Evolutionary conservation across 2,797 vertebrate genomes (phyloP), one percentile per base, ranked within the genome.

Genomic region (Benthosema pterotum): DNA sequence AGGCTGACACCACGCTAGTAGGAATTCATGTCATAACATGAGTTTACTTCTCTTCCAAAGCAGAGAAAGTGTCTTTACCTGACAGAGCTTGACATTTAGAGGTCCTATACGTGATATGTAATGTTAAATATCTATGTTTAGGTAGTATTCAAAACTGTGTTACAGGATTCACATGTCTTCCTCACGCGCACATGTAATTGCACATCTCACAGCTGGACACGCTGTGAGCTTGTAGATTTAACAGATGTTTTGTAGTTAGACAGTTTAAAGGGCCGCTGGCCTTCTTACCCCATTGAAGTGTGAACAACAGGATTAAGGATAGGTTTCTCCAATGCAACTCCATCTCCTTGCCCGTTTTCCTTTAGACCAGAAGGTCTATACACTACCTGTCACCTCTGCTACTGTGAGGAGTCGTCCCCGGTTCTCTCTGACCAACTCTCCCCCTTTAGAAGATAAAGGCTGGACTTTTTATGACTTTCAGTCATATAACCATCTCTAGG

Each of bases 401-500:
- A 49, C 11, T 28, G 28, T 60, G 11, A 57, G 13, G 63, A 13
- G 52, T 63, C 73, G 9, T 7, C 38, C 15, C n/a, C 43, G 14
- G 49, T 11, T 16, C 19, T 71, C 63, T 60, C 42, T 58, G 67
- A 78, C 60, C 76, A 69, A 45, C 22, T 71, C 57, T 60, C 42
- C 2, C 1, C 16, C 57, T 55, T 60, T 17, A 0, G 60, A 4
- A 82, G 89, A 90, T 93, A 91, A 89, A 28, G 65, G 2, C 12
- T 79, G 90, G 87, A 93, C 91, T 93, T 92, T 90, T 88, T 46
- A 70, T 59, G 52, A 22, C 19, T 48, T 46, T 38, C n/a, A 17
- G 22, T 56, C 66, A 62, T 87, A 87, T 83, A 86, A 32, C 42
- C 52, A 47, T 4, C 60, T 32, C 28, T 5, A 15, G 0, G 0